Conservation (phyloP, 2,113 vertebrate genomes). For the Bucco capensis region DNA sequence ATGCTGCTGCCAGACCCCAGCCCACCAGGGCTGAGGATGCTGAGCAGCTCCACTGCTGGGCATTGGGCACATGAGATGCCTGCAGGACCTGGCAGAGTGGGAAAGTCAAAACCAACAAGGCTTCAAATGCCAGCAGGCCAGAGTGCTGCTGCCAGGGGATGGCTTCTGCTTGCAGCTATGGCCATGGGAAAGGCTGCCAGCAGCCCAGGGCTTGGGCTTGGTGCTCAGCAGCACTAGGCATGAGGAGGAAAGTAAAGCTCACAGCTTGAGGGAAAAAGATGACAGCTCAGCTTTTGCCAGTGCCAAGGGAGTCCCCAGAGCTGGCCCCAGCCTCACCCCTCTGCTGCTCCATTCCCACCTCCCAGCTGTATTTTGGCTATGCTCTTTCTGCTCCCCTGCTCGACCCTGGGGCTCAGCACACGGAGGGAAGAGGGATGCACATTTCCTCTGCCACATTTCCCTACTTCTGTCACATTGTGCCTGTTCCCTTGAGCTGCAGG, state of each 20-base stretch:
- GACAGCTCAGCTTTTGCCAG: too few species aligned
- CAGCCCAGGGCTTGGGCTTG: background rate
- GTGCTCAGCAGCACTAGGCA: background rate
- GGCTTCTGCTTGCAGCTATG: background rate
- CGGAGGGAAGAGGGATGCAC: too few species aligned
- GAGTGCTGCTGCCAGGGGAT: fast-evolving
- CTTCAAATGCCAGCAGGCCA: background rate
- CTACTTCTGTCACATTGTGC: fast-evolving
- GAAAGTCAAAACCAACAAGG: fast-evolving
- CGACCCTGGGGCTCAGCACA: background rate
- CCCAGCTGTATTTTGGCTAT: background rate
- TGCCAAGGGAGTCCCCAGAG: too few species aligned
- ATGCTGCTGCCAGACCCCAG: background rate
- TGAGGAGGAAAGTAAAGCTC: background rate
- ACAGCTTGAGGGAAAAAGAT: background rate
- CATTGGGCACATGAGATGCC: background rate
- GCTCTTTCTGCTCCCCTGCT: background rate
- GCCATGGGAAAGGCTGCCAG: background rate
- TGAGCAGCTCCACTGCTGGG: fast-evolving
- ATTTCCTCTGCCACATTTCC: too few species aligned
- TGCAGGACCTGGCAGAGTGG: fast-evolving
- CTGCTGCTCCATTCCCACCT: fast-evolving
- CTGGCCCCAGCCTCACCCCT: background rate
- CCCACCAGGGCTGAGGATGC: background rate
- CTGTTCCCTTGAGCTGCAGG: fast-evolving